phyloP scores from a whole-genome alignment of 2,113 vertebrate genomes.

The Hydrochoerus hydrochaeris region DNA sequence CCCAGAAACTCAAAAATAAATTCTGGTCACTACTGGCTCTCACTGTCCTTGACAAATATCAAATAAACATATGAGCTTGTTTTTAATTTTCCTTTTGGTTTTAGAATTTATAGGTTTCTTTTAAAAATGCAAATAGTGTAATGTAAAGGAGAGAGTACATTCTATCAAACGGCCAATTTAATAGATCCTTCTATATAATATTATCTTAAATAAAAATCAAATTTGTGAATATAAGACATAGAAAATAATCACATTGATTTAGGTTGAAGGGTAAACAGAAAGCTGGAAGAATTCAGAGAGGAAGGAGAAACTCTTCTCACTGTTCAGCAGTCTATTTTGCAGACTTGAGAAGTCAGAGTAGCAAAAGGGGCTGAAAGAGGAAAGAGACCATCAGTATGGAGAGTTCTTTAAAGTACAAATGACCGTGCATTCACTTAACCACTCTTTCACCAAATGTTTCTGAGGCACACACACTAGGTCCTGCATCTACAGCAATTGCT shows the following conservation, averaged over 20 bases:
- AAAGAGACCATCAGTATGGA: not conserved
- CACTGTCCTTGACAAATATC: not conserved
- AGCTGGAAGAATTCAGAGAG: not conserved
- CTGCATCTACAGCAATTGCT: not conserved
- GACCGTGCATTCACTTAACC: not conserved
- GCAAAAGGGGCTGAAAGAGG: not conserved
- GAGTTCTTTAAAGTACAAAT: not conserved
- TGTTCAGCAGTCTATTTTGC: not conserved
- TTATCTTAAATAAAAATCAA: slow-evolving; percentile 1
- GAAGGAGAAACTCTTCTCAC: not conserved
- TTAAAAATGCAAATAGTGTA: not conserved
- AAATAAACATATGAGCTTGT: not conserved
- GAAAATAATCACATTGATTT: not conserved
- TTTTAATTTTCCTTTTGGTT: not conserved
- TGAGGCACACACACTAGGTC: not conserved
- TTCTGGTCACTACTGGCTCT: not conserved
- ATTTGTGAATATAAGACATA: not conserved
- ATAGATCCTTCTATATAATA: not conserved
- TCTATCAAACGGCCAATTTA: not conserved
- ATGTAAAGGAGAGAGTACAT: not conserved
- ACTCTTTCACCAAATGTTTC: not conserved
- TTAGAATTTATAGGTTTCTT: not conserved
- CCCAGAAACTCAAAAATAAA: not conserved
- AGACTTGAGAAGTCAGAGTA: not conserved
- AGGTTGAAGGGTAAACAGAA: not conserved